Conservation (phyloP, 2,113 vertebrate species). For the Fulmarus glacialis region DNA sequence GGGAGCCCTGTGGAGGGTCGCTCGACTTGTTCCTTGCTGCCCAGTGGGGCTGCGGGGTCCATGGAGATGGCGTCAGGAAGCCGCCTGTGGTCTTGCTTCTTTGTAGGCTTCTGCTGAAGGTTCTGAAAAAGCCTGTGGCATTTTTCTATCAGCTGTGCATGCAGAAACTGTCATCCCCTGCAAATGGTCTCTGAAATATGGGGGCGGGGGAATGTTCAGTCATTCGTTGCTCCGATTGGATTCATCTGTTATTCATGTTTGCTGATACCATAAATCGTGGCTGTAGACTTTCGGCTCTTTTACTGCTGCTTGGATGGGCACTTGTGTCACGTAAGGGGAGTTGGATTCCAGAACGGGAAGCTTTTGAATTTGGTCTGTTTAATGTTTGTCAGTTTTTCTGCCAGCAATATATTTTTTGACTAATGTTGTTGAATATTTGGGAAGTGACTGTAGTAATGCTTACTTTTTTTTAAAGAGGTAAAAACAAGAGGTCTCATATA, state of each 20-base stretch:
- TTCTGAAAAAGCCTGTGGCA: not conserved
- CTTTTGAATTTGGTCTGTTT: not conserved
- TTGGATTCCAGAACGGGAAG: not conserved
- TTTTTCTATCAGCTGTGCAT: not conserved
- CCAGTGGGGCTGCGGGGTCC: fast-evolving
- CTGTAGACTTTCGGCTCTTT: not conserved
- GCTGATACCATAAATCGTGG: not conserved
- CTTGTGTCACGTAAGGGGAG: not conserved
- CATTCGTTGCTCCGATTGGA: not conserved
- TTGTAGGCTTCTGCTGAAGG: not conserved
- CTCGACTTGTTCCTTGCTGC: not conserved
- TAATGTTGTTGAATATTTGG: not conserved
- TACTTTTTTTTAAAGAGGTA: not conserved
- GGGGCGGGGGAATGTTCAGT: not conserved
- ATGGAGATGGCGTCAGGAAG: fast-evolving
- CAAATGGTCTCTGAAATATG: not conserved
- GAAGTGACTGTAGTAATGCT: not conserved
- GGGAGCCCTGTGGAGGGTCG: fast-evolving
- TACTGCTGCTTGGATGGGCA: not conserved
- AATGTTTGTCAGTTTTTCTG: not conserved
- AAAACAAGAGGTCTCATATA: not conserved
- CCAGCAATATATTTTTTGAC: not conserved
- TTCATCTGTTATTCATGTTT: not conserved
- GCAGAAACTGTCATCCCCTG: not conserved
- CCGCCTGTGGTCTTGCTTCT: not conserved